These are phyloP conservation scores for Yasuhikotakia modesta DNA, from an alignment of 2,797 vertebrate species.

Conservation along the genomic window DNA sequence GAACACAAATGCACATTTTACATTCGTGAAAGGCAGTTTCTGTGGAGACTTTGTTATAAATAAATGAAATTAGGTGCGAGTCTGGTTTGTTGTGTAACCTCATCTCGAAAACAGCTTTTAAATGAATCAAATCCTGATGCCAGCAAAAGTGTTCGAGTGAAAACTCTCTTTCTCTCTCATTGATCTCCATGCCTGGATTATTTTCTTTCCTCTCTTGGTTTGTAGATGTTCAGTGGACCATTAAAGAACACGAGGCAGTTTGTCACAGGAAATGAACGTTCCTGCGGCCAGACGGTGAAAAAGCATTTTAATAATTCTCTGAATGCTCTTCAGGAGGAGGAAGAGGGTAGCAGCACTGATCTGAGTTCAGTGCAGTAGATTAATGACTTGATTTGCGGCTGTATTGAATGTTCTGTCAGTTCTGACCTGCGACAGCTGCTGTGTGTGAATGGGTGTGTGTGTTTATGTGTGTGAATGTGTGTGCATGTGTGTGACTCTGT, in stretches of 20 bases:
- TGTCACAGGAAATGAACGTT: not conserved
- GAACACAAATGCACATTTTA: not conserved
- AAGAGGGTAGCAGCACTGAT: not conserved
- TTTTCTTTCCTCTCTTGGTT: not conserved
- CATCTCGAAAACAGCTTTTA: too few relatives aligned
- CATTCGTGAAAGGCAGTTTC: not conserved
- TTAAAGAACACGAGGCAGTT: not conserved
- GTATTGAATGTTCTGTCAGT: conserved; percentile 1
- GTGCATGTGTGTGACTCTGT: too few relatives aligned
- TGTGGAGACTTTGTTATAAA: not conserved
- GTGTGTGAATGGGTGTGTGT: too few relatives aligned
- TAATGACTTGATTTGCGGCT: not conserved
- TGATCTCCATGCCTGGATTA: not conserved
- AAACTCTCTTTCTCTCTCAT: not conserved
- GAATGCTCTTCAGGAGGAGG: not conserved
- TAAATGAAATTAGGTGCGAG: not conserved
- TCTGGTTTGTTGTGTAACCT: not conserved
- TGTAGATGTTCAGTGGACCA: not conserved
- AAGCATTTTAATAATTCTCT: conserved; percentile 27
- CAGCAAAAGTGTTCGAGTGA: not conserved
- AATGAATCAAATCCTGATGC: too few relatives aligned
- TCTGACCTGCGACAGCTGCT: not conserved
- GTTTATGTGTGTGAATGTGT: too few relatives aligned
- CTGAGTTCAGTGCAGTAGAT: conserved; percentile 23
- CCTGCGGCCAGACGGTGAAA: not conserved